These are phyloP conservation scores for Gymnorhina tibicen DNA, from an alignment of 2,113 vertebrate species.

Conservation along the genomic window DNA sequence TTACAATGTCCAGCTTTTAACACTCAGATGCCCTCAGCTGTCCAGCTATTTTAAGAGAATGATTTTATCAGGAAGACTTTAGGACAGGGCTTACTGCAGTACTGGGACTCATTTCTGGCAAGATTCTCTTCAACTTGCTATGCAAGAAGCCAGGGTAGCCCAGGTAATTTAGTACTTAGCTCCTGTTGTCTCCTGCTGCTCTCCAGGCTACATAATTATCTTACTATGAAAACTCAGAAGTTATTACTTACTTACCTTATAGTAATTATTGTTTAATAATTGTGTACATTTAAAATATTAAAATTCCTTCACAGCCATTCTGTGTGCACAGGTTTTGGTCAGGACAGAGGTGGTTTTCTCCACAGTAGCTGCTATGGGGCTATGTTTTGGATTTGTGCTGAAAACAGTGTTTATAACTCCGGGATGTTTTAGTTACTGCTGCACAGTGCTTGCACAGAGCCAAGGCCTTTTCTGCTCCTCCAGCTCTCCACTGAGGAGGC, in stretches of 20 bases:
- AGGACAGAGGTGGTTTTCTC: background rate
- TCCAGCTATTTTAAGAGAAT: background rate
- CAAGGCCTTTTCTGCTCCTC: background rate
- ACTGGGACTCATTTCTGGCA: background rate
- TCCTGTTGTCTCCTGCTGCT: background rate
- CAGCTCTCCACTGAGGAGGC: rapidly evolving
- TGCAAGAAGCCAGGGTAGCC: background rate
- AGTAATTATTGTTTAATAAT: background rate
- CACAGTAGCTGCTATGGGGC: background rate
- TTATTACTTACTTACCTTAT: background rate
- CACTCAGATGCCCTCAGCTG: background rate
- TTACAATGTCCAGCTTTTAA: background rate
- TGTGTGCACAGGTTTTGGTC: background rate
- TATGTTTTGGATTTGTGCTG: background rate
- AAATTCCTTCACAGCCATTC: background rate
- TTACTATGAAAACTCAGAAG: background rate
- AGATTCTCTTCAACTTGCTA: background rate
- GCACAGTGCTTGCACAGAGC: background rate
- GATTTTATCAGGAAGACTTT: background rate
- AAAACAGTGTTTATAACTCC: background rate
- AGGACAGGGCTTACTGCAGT: background rate
- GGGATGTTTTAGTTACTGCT: background rate
- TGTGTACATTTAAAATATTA: background rate
- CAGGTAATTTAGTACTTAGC: background rate
- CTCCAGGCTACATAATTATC: background rate